These are phyloP conservation scores for Cyaniris semiargus DNA, from an alignment of 2,888 invertebrate species.

Conservation along the genomic window DNA sequence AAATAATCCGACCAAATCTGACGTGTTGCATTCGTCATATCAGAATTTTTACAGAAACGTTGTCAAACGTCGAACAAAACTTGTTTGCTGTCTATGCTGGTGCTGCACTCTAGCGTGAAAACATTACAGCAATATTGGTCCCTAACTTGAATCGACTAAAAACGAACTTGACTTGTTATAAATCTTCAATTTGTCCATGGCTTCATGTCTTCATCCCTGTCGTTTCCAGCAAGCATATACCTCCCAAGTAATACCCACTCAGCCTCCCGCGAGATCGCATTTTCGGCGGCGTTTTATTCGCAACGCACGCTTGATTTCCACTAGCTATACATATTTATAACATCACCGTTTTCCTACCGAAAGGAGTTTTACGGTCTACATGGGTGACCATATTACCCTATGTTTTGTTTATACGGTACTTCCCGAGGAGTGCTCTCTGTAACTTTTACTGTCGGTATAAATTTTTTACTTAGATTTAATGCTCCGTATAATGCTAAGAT, in stretches of 20 bases:
- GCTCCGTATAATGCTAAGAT: background rate
- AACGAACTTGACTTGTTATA: too few species aligned
- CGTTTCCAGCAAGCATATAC: conserved; percentile 40
- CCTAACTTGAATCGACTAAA: too few species aligned
- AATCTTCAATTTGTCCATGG: too few species aligned
- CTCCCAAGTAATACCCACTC: conserved; percentile 48
- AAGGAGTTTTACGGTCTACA: conserved; percentile 70
- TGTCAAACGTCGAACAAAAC: too few species aligned
- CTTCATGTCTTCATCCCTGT: background rate
- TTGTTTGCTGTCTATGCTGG: too few species aligned
- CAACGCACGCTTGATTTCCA: conserved; percentile 78
- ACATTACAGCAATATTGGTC: too few species aligned
- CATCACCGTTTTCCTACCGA: conserved; percentile 58
- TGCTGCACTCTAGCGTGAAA: too few species aligned
- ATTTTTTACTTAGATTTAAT: conserved; percentile 30
- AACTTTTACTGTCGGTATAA: conserved; percentile 24
- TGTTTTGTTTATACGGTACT: conserved; percentile 32
- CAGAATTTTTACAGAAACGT: too few species aligned
- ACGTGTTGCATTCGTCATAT: too few species aligned
- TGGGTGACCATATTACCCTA: conserved; percentile 57
- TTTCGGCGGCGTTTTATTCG: conserved; percentile 77
- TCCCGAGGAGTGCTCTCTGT: conserved; percentile 23
- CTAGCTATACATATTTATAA: conserved; percentile 78
- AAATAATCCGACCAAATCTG: too few species aligned
- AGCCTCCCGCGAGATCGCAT: conserved; percentile 73